Conservation (phyloP, 2,888 invertebrate genomes). For the Aporophyla nigra region DNA sequence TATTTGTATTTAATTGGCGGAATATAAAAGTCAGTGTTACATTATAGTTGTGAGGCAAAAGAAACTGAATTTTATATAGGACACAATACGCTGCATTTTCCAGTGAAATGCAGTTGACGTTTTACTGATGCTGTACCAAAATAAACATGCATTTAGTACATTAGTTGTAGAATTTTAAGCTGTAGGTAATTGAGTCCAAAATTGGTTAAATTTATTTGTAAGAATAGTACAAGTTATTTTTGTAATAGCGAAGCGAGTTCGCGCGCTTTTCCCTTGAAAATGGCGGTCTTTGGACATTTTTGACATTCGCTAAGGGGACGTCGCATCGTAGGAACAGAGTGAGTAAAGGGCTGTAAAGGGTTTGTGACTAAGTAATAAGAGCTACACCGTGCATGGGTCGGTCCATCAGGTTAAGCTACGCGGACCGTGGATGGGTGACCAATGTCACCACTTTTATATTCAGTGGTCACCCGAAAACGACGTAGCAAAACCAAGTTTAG, state of each 20-base stretch:
- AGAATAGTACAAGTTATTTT: not conserved
- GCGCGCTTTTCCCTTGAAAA: constrained; percentile 74
- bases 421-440: too few relatives aligned
- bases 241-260: constrained; percentile 62
- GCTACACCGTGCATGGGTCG: too few relatives aligned
- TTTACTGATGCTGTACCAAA: not conserved
- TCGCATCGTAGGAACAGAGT: too few relatives aligned
- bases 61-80: not conserved
- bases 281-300: constrained; percentile 77
- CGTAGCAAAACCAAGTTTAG: too few relatives aligned
- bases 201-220: not conserved
- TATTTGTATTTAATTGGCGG: constrained; percentile 12
- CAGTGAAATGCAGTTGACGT: not conserved
- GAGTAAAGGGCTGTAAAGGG: too few relatives aligned
- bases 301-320: constrained; percentile 71
- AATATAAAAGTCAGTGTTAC: constrained; percentile 9
- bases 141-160: not conserved
- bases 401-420: too few relatives aligned
- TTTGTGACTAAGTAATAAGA: too few relatives aligned
- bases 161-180: not conserved
- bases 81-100: not conserved
- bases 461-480: too few relatives aligned
- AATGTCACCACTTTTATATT: too few relatives aligned
- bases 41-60: not conserved
- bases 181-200: not conserved